These are phyloP conservation scores for Hirtodrosophila histrioides DNA, from an alignment of 2,888 invertebrate species.

Conservation along the genomic window DNA sequence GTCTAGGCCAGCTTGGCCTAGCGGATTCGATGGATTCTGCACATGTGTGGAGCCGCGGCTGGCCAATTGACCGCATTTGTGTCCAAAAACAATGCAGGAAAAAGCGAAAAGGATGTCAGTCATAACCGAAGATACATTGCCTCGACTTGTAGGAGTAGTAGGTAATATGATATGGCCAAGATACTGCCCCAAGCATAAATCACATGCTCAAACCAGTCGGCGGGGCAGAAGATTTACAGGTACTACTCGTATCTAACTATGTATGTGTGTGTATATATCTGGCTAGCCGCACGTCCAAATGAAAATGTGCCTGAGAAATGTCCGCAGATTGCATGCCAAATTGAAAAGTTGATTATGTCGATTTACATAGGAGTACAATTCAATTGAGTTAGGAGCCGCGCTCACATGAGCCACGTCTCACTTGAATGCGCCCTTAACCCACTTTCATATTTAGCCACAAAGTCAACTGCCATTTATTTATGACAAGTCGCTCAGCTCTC, in stretches of 20 bases:
- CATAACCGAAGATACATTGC: constrained; percentile 75
- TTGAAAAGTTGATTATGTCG: constrained; percentile 73
- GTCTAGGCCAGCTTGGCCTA: constrained; percentile 22
- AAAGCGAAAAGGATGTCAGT: constrained; percentile 77
- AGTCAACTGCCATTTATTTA: constrained; percentile 57
- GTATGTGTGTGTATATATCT: constrained; percentile 16
- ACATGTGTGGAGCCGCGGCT: constrained; percentile 50
- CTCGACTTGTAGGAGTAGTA: constrained; percentile 57
- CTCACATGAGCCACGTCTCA: constrained; percentile 20
- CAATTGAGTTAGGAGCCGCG: constrained; percentile 56
- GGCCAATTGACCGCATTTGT: constrained; percentile 73
- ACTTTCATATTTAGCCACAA: constrained; percentile 41
- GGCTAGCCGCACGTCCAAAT: constrained; percentile 50
- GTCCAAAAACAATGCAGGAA: constrained; percentile 65
- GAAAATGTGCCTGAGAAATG: constrained; percentile 58
- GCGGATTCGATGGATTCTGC: constrained; percentile 45
- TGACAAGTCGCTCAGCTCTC: constrained; percentile 53
- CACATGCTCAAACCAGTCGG: constrained; percentile 54
- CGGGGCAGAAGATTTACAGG: not conserved
- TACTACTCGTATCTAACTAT: too few species aligned
- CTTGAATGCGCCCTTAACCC: constrained; percentile 67
- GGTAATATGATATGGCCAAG: constrained; percentile 75
- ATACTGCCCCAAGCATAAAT: constrained; percentile 69
- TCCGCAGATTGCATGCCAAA: constrained; percentile 69
- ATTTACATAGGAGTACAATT: constrained; percentile 69